Evolutionary conservation across 2,888 invertebrate species (phyloP), one percentile per base, ranked within the genome.

Genomic region (Pristionchus exspectatus): DNA sequence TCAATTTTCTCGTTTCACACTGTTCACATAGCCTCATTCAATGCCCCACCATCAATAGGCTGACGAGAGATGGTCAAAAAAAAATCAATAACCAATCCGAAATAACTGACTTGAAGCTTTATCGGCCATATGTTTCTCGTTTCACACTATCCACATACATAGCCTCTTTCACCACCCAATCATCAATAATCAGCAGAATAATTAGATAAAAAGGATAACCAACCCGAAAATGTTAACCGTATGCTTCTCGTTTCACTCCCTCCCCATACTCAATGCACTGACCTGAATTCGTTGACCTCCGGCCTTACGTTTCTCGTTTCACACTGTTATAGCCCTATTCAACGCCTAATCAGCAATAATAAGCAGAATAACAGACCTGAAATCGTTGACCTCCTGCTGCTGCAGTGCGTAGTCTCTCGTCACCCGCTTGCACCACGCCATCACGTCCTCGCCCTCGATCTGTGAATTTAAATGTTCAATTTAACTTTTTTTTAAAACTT

Each of bases 391-490:
- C 69, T 92, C 92, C 44, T 93, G 38, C 38, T 38, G 92, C 50
- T 9, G 24, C 21, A 27, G 66, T 24, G 91, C 91, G 89, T 94
- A 93, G 30, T 91, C 92, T 72, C 90, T 90, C 9, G 94, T 92
- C 27, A 93, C 91, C 77, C 94, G 90, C 90, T 93, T 91, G 72
- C 93, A 92, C 94, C 94, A 94, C 2, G 81, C 89, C 50, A 94
- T 90, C 54, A 93, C 66, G 1, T 88, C 88, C 87, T 94, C 94
- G 18, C 91, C 92, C 18, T 90, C 90, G 38, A 92, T 91, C 30
- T 91, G 90, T 84, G 9, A 87, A 87, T 72, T 44, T 27, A 18
- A 50, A 30, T 21, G 18, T 12, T 77, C 2, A 54, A 54, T 16
- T 54, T 16, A 54, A 54, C 7, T 69, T 21, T 21, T 69, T 27